Conservation (phyloP, 2,113 vertebrate genomes). For the Amphiprion percula region DNA sequence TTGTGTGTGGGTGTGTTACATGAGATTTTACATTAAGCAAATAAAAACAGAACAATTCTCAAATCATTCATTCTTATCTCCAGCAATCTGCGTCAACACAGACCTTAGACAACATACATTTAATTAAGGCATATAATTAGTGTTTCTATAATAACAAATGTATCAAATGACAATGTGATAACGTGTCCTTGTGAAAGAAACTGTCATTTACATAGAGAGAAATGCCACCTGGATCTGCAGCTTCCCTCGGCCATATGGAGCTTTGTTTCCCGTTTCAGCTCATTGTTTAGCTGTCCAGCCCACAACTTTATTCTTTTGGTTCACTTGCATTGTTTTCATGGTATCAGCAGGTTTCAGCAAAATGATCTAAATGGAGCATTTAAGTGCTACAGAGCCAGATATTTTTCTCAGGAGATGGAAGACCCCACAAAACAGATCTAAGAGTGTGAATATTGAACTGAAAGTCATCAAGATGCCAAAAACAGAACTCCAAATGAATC, state of each 20-base stretch:
- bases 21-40: slow-evolving; percentile 4
- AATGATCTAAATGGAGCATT: slow-evolving; percentile 9
- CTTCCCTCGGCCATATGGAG: not conserved
- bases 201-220: not conserved
- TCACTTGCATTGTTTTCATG: slow-evolving; percentile 2
- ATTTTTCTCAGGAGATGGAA: not conserved
- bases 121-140: not conserved
- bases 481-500: not conserved
- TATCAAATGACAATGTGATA: not conserved
- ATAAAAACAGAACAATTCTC: slow-evolving; percentile 2
- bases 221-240: not conserved
- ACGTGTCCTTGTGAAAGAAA: not conserved
- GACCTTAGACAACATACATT: not conserved
- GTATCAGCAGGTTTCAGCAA: not conserved
- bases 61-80: slow-evolving; percentile 2
- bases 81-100: not conserved
- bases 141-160: not conserved
- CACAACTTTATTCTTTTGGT: slow-evolving; percentile 4
- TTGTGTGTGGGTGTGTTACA: slow-evolving; percentile 4
- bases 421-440: not conserved
- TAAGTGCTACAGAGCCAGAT: not conserved
- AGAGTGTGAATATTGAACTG: not conserved
- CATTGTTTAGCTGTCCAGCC: not conserved
- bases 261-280: not conserved
- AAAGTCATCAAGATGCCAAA: not conserved